These are phyloP conservation scores for Chironomus tentans DNA, from an alignment of 2,888 invertebrate genomes.

Conservation along the genomic window DNA sequence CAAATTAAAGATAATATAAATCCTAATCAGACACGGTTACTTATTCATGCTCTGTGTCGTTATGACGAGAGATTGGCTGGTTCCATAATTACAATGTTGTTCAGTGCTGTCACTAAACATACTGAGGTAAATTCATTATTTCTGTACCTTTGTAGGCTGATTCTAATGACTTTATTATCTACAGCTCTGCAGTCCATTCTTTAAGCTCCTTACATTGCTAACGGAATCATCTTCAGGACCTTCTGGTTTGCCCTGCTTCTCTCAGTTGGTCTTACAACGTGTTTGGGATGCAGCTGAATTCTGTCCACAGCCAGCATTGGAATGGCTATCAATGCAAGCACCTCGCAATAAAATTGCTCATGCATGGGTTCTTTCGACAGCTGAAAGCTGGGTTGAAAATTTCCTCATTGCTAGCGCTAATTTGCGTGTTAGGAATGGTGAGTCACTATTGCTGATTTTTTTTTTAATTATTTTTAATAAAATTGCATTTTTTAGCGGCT, in stretches of 20 bases:
- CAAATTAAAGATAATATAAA: constrained; percentile 92
- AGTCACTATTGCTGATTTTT: too few relatives aligned
- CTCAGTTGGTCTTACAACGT: constrained; percentile 74
- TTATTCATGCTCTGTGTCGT: constrained; percentile 83
- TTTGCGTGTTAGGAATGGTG: constrained; percentile 74
- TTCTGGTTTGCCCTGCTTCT: constrained; percentile 81
- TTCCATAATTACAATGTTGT: constrained; percentile 82
- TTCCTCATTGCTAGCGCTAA: constrained; percentile 78
- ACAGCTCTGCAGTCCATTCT: constrained; percentile 78
- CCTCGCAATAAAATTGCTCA: constrained; percentile 85
- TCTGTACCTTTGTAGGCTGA: too few relatives aligned
- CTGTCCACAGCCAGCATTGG: constrained; percentile 83
- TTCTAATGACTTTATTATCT: constrained; percentile 30
- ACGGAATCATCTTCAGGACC: constrained; percentile 72
- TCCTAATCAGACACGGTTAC: constrained; percentile 79
- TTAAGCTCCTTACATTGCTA: constrained; percentile 78
- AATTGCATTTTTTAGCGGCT: constrained; percentile 52
- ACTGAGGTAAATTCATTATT: constrained; percentile 55
- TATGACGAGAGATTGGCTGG: constrained; percentile 85
- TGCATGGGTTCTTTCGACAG: constrained; percentile 83
- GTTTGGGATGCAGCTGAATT: constrained; percentile 87
- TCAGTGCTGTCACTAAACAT: constrained; percentile 82
- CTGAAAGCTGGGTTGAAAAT: constrained; percentile 85
- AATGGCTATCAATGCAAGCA: constrained; percentile 80
- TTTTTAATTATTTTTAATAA: too few relatives aligned